These are phyloP conservation scores for Probaryconus sp. DNA, from an alignment of 1,140 invertebrate genomes.

Conservation along the genomic window DNA sequence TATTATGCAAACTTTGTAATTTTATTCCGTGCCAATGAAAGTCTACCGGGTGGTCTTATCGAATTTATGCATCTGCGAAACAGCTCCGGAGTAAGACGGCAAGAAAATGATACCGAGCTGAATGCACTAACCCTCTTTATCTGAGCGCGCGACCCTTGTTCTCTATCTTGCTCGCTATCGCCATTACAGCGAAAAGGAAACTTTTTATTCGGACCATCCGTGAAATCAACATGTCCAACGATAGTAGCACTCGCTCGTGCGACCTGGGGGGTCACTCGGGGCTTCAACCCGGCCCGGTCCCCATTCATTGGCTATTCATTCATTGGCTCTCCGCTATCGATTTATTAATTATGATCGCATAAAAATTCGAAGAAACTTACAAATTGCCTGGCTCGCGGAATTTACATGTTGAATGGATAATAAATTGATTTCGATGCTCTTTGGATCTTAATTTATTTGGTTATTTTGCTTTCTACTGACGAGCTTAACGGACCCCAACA, in stretches of 20 bases:
- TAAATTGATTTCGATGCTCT: slow-evolving; percentile 24
- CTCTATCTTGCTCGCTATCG: slow-evolving; percentile 44
- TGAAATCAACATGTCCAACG: slow-evolving; percentile 61
- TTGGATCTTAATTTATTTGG: slow-evolving; percentile 25
- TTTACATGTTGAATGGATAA: slow-evolving; percentile 29
- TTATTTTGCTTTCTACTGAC: slow-evolving; percentile 5
- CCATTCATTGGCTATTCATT: slow-evolving; percentile 9
- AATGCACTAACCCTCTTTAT: slow-evolving; percentile 4
- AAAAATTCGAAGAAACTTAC: slow-evolving; percentile 26
- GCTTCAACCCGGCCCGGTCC: no score
- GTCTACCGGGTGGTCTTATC: slow-evolving; percentile 63
- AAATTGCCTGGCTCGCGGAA: slow-evolving; percentile 46
- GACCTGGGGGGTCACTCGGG: slow-evolving; percentile 51
- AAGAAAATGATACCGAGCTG: slow-evolving; percentile 46
- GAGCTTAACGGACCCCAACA: no score
- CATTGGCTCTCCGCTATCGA: slow-evolving; percentile 14
- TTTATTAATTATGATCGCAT: slow-evolving; percentile 44
- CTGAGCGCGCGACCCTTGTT: slow-evolving; percentile 11
- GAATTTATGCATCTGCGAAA: slow-evolving; percentile 66
- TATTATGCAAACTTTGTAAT: slow-evolving; percentile 49
- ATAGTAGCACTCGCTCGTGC: slow-evolving; percentile 43
- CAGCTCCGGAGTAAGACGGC: slow-evolving; percentile 41
- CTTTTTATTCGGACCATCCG: slow-evolving; percentile 49
- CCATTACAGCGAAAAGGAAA: slow-evolving; percentile 35
- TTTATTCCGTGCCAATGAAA: slow-evolving; percentile 45